Percentiles rank a stretch among this genome's conserved stretches.
These are phyloP conservation scores for Heliconius cydno DNA, from an alignment of 2,888 invertebrate genomes.

Conservation along the genomic window DNA sequence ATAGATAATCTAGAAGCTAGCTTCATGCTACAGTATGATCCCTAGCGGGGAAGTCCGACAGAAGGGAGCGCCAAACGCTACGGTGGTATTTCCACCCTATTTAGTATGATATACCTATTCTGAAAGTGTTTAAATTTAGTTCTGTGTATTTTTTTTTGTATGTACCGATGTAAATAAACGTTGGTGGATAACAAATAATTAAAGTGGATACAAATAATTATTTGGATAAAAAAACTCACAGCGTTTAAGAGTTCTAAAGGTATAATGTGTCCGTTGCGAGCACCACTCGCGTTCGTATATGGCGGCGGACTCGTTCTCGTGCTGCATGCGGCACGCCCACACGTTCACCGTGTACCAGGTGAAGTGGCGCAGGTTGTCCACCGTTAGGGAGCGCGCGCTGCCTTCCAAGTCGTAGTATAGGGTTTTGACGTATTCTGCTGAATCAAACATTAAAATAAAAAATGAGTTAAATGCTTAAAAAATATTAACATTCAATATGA, in stretches of 20 bases:
- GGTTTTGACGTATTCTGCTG: slow-evolving; percentile 63
- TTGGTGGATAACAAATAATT: neutral
- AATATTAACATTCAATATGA: too few species aligned
- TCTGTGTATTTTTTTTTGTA: neutral
- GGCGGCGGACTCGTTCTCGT: slow-evolving; percentile 77
- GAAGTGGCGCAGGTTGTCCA: slow-evolving; percentile 87
- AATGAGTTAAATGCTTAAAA: neutral
- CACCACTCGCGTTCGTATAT: slow-evolving; percentile 78
- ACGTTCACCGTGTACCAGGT: slow-evolving; percentile 90
- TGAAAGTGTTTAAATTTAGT: neutral
- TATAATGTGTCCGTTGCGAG: slow-evolving; percentile 68
- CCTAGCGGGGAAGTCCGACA: too few species aligned
- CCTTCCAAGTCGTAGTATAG: slow-evolving; percentile 81
- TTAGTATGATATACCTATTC: too few species aligned
- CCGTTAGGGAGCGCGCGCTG: slow-evolving; percentile 60
- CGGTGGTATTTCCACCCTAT: too few species aligned
- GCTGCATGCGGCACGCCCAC: slow-evolving; percentile 88
- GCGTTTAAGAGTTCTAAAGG: slow-evolving; percentile 63
- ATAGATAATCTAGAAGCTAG: too few species aligned
- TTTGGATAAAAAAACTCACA: too few species aligned
- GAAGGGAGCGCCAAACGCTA: too few species aligned
- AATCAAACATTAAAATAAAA: neutral
- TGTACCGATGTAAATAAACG: neutral
- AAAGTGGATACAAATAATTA: neutral
- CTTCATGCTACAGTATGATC: too few species aligned